Evolutionary conservation across 2,797 vertebrate genomes (phyloP).

Genomic region (Manis pentadactyla): DNA sequence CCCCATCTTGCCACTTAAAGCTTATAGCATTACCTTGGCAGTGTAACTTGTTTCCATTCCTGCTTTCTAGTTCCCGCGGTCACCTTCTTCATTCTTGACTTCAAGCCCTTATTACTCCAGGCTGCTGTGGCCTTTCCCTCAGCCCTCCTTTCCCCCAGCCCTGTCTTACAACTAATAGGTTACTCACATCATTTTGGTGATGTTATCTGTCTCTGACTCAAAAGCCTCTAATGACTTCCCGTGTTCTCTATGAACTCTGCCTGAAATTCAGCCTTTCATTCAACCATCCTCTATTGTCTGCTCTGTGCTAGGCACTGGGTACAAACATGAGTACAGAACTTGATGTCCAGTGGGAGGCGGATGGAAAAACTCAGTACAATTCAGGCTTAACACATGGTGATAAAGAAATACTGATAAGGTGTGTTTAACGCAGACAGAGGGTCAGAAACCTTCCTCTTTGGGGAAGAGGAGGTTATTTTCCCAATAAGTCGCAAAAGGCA

Average conservation of each 20-base stretch:
- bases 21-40: not conserved
- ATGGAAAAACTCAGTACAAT: not conserved
- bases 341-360: not conserved
- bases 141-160: not conserved
- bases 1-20: not conserved
- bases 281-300: not conserved
- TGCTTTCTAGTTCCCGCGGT: not conserved
- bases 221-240: not conserved
- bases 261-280: not conserved
- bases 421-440: not conserved
- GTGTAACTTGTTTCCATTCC: not conserved
- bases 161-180: not conserved
- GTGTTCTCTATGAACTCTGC: not conserved
- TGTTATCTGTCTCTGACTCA: constrained; percentile 30
- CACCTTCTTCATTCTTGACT: not conserved
- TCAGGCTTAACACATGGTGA: not conserved
- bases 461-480: not conserved
- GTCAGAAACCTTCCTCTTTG: not conserved
- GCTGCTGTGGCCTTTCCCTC: not conserved
- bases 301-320: not conserved
- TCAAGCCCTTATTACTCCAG: not conserved
- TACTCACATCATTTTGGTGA: not conserved
- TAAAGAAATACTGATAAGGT: not conserved
- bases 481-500: not conserved
- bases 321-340: not conserved